Conservation (phyloP, 2,113 vertebrate species). For the Psittacula cyanocephala region DNA sequence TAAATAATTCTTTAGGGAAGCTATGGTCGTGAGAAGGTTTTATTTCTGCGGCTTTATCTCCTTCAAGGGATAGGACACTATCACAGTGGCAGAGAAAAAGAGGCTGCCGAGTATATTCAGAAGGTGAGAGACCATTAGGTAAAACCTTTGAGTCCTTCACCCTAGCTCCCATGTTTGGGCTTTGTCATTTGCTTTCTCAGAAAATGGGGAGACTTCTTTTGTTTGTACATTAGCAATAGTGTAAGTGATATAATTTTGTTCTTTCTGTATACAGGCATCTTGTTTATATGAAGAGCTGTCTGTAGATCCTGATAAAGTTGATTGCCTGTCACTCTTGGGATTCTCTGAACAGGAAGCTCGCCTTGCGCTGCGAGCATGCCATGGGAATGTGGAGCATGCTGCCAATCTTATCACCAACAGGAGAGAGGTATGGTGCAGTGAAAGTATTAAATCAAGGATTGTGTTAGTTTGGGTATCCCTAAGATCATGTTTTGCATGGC, state of each 20-base stretch:
- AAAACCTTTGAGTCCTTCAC: neutral
- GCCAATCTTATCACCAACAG: slow-evolving; percentile 83
- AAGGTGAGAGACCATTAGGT: slow-evolving; percentile 71
- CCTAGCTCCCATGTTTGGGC: neutral
- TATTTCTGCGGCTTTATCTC: slow-evolving; percentile 92
- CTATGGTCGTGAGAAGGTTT: slow-evolving; percentile 90
- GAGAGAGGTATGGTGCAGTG: slow-evolving; percentile 79
- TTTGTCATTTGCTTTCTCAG: neutral
- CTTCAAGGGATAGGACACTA: slow-evolving; percentile 91
- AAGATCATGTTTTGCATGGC: neutral
- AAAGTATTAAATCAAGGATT: neutral
- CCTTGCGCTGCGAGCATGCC: slow-evolving; percentile 88
- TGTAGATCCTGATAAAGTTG: slow-evolving; percentile 85
- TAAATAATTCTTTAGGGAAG: slow-evolving; percentile 79
- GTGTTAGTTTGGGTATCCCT: rapidly evolving
- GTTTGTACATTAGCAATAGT: neutral
- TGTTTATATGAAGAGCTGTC: slow-evolving; percentile 79
- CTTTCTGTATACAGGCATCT: slow-evolving; percentile 74
- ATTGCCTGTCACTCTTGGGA: slow-evolving; percentile 82
- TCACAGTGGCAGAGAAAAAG: slow-evolving; percentile 83
- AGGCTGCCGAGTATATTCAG: slow-evolving; percentile 79
- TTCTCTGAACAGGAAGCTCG: slow-evolving; percentile 91
- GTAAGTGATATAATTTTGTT: neutral
- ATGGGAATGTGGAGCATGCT: slow-evolving; percentile 84
- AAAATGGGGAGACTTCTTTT: rapidly evolving